Percentiles rank a stretch among this genome's conserved stretches.
phyloP scores from a whole-genome alignment of 2,797 vertebrate genomes.

The Pseudochirops corinnae region DNA sequence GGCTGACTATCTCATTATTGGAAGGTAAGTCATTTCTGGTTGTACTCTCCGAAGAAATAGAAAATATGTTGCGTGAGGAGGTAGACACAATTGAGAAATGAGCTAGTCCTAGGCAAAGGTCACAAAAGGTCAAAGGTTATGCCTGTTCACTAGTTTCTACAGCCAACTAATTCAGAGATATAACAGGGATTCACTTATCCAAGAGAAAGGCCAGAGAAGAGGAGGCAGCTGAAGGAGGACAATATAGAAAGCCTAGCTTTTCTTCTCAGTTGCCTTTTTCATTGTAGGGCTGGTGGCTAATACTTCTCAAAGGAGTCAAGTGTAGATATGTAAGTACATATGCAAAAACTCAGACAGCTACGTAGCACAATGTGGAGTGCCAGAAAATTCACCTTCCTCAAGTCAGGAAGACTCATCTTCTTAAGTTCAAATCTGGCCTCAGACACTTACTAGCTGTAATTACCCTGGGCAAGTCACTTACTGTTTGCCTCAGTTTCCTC shows the following conservation, averaged over 20 bases:
- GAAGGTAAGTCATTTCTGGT: conserved; percentile 56
- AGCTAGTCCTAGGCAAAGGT: neutral
- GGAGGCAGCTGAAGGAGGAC: neutral
- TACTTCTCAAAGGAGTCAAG: neutral
- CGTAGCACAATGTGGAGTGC: neutral
- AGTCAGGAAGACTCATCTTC: neutral
- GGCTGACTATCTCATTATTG: neutral
- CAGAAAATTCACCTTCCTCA: neutral
- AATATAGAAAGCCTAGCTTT: neutral
- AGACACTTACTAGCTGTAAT: neutral
- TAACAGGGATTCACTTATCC: neutral
- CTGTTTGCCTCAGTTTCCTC: neutral
- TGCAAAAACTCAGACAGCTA: neutral
- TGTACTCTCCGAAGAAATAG: conserved; percentile 48
- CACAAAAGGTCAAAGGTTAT: neutral
- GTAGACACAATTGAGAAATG: conserved; percentile 56
- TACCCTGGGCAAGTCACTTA: neutral
- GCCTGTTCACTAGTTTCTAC: neutral
- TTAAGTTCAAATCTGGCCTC: neutral
- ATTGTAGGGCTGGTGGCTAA: neutral
- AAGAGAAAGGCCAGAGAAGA: neutral
- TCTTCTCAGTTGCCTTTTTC: neutral
- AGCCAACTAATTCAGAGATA: neutral
- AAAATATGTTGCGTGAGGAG: conserved; percentile 60
- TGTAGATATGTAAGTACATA: neutral